A percentile compares a stretch with the other conserved stretches of the same genome.
Evolutionary conservation across 2,888 invertebrate species (phyloP).

Genomic region (Schizaphis graminum): DNA sequence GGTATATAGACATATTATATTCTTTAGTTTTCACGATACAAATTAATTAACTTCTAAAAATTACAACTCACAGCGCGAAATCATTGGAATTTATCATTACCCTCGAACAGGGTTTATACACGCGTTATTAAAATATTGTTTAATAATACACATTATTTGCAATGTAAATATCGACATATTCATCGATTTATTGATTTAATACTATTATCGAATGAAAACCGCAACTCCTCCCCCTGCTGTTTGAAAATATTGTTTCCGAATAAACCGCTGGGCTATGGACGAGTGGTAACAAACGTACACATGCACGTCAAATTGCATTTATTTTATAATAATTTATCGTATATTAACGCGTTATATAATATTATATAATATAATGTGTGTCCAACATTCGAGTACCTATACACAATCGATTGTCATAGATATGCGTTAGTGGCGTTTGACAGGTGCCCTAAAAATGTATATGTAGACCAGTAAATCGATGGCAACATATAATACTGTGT

Average conservation of each 20-base stretch:
- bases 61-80: neutral
- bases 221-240: neutral
- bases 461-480: slow-evolving; percentile 52
- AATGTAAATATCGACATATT: neutral
- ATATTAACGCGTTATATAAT: neutral
- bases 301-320: neutral
- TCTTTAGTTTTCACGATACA: neutral
- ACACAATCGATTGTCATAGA: slow-evolving; percentile 19
- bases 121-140: neutral
- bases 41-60: neutral
- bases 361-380: slow-evolving; percentile 2
- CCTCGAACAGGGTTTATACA: neutral
- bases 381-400: neutral
- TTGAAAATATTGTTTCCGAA: neutral
- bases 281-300: too few species aligned
- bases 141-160: neutral
- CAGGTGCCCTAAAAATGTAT: slow-evolving; percentile 48
- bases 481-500: slow-evolving; percentile 11
- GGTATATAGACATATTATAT: neutral
- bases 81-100: neutral
- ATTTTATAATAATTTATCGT: too few species aligned
- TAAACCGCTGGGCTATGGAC: neutral
- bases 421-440: neutral
- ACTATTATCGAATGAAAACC: neutral
- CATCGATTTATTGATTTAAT: too few species aligned